phyloP scores from a whole-genome alignment of 2,888 invertebrate genomes.

The Pteria penguin region DNA sequence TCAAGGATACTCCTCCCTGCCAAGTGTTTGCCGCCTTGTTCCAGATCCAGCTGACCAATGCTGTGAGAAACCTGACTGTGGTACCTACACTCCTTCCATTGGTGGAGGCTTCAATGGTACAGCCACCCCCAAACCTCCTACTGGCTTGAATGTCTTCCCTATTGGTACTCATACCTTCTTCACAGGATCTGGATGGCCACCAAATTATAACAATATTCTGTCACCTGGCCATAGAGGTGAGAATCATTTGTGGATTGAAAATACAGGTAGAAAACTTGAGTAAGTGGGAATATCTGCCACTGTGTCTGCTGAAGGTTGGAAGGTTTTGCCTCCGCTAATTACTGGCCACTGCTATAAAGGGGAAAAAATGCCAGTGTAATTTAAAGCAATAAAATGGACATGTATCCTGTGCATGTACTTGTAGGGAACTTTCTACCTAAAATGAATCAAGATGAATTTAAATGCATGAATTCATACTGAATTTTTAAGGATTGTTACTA shows the following conservation, averaged over 20 bases:
- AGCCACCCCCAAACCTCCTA: constrained; percentile 55
- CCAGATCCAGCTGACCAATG: constrained; percentile 60
- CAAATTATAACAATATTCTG: constrained; percentile 23
- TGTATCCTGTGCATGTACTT: too few species aligned
- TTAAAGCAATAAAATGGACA: too few species aligned
- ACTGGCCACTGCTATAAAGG: too few species aligned
- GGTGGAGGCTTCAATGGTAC: constrained; percentile 47
- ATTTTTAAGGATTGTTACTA: too few species aligned
- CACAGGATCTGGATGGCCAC: constrained; percentile 57
- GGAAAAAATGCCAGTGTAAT: too few species aligned
- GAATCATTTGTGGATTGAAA: background rate
- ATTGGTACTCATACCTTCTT: constrained; percentile 63
- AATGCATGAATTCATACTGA: too few species aligned
- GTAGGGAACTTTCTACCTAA: too few species aligned
- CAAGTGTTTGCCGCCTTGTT: constrained; percentile 60
- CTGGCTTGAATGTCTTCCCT: constrained; percentile 58
- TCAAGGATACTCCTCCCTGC: constrained; percentile 61
- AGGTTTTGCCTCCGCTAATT: too few species aligned
- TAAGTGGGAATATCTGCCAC: too few species aligned
- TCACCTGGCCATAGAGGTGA: constrained; percentile 29
- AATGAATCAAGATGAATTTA: too few species aligned
- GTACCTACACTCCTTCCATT: constrained; percentile 49
- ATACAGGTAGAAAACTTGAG: too few species aligned
- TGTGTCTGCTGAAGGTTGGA: too few species aligned
- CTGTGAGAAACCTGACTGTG: constrained; percentile 64